phyloP scores from a whole-genome alignment of 2,888 invertebrate species.

The Matsumyia berberina region DNA sequence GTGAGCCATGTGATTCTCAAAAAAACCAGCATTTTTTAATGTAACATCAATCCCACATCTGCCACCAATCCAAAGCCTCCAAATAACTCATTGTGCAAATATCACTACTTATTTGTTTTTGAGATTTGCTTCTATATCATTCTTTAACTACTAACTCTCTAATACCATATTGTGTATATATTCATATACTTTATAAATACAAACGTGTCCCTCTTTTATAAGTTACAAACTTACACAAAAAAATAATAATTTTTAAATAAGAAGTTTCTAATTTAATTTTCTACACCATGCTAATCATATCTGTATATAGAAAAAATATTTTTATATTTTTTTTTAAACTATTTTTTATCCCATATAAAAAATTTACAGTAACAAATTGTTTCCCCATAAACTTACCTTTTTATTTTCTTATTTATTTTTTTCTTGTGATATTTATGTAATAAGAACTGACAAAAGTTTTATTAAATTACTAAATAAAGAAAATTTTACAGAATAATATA shows the following conservation, averaged over 20 bases:
- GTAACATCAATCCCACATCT: neutral
- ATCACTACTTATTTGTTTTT: slow-evolving; percentile 53
- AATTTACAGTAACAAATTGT: slow-evolving; percentile 73
- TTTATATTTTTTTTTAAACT: slow-evolving; percentile 8
- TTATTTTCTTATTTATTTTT: slow-evolving; percentile 26
- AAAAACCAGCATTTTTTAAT: neutral
- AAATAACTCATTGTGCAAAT: slow-evolving; percentile 51
- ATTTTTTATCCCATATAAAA: slow-evolving; percentile 66
- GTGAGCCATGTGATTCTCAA: too few relatives aligned
- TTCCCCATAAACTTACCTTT: slow-evolving; percentile 70
- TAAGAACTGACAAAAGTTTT: slow-evolving; percentile 28
- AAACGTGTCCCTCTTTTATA: slow-evolving; percentile 45
- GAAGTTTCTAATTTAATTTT: slow-evolving; percentile 44
- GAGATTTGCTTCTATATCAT: slow-evolving; percentile 43
- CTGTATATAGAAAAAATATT: slow-evolving; percentile 64
- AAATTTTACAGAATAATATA: slow-evolving; percentile 23
- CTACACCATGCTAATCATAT: slow-evolving; percentile 71
- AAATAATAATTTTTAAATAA: slow-evolving; percentile 39
- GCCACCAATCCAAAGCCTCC: slow-evolving; percentile 16
- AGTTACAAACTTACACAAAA: slow-evolving; percentile 24
- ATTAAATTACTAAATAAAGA: slow-evolving; percentile 4
- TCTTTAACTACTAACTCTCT: slow-evolving; percentile 62
- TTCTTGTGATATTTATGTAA: slow-evolving; percentile 21
- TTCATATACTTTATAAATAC: slow-evolving; percentile 26
- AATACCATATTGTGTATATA: slow-evolving; percentile 20